Percentiles rank a stretch among this genome's conserved stretches.
phyloP scores from a whole-genome alignment of 2,888 invertebrate genomes.

The Nymphalis c-album region DNA sequence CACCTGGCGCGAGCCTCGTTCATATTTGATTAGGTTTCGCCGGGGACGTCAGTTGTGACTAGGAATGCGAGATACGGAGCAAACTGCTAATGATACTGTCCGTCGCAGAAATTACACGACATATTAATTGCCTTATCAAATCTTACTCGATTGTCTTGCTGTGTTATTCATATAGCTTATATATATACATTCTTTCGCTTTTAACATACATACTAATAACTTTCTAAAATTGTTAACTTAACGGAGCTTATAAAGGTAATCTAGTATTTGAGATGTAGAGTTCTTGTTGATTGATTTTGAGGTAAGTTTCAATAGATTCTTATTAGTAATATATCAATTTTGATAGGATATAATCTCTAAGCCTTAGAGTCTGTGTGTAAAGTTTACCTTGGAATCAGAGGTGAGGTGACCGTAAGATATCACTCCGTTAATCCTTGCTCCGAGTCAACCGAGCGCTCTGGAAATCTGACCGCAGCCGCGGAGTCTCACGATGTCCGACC shows the following conservation, averaged over 20 bases:
- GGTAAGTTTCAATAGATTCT: no score
- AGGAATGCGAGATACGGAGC: conserved; percentile 46
- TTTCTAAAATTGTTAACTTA: no score
- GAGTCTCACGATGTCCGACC: conserved; percentile 38
- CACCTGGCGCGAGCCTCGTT: conserved; percentile 69
- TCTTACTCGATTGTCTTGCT: conserved; percentile 12
- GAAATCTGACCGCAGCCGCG: conserved; percentile 38
- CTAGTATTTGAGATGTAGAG: no score
- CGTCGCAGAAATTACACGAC: conserved; percentile 26
- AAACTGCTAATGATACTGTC: conserved; percentile 36
- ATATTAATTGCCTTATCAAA: conserved; percentile 27
- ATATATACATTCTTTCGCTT: no score
- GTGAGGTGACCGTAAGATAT: conserved; percentile 11
- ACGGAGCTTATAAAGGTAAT: no score
- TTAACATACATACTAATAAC: no score
- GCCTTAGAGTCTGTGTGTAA: no score
- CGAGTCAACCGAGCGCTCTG: conserved; percentile 36
- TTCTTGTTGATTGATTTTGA: no score
- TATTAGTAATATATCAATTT: no score
- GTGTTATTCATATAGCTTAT: not conserved
- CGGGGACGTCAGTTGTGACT: conserved; percentile 63
- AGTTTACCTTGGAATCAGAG: not conserved
- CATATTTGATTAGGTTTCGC: conserved; percentile 77
- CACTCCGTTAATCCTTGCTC: conserved; percentile 29
- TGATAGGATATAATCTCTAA: no score